Base-by-base conservation (phyloP, 2,888 invertebrate genomes). In the Troides helena region DNA sequence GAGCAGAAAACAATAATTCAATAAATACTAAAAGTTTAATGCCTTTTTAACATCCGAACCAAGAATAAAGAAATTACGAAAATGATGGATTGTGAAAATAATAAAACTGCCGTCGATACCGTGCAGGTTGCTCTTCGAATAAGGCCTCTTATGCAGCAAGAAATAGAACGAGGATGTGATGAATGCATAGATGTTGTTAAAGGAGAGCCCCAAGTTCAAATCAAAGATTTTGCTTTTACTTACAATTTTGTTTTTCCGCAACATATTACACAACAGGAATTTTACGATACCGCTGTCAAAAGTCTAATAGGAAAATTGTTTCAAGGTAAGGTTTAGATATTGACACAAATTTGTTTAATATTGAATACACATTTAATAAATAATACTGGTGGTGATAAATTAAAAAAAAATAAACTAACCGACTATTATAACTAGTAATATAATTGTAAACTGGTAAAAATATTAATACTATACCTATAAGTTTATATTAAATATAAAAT, bases 51-150 rank as follows among this genome's bases (percentile, higher is more conserved):
- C 50, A 5, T 50, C 50, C 3, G 5, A 50, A 18, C 50, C 10
- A 18, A 50, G 17, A 12, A 59, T 58, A 30, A 75, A 71, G 73
- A 71, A 73, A 64, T 62, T 62, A 64, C 71, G 75, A 89, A 80
- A 76, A 92, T 92, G 91, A 86, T 83, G 70, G 90, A 90, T 65
- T 80, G 80, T 7, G 89, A 89, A 64, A 75, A 73, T 53, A 80
- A 73, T 70, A 88, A 86, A 79, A 79, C 75, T 58, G 81, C 87
- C 1, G 84, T 91, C 73, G 94, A 93, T 72, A 93, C 94, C 2
- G 96, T 97, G 0, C 94, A 95, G 82, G 98, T 98, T 58, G 98
- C 98, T 0, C 88, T 98, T 0, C 89, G 98, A 59, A 95, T 98
- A 36, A 93, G 98, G 67, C 98, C 98, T 0, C 86, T 98, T 68